phyloP scores from a whole-genome alignment of 1,140 invertebrate genomes.

The Mycetomoellerius zeteki region DNA sequence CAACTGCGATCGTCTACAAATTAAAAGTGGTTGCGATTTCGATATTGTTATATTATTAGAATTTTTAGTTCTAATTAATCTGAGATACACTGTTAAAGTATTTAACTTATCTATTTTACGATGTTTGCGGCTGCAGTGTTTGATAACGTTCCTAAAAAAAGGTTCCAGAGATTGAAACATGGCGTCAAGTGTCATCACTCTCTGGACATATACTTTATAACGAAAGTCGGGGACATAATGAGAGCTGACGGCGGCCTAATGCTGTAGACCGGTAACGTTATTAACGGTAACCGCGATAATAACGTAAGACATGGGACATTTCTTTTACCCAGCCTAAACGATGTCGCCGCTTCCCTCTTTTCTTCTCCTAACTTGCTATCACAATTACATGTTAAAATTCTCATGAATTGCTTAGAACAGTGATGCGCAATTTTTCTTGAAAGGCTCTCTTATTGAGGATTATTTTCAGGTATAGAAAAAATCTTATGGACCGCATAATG shows the following conservation, averaged over 20 bases:
- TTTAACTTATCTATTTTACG: background rate
- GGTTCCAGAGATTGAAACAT: background rate
- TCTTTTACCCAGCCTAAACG: constrained; percentile 15
- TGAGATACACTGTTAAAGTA: background rate
- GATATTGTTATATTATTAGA: background rate
- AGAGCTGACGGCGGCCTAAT: background rate
- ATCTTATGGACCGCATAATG: too few species aligned
- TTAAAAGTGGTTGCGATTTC: background rate
- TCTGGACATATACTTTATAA: constrained; percentile 15
- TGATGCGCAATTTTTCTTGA: too few species aligned
- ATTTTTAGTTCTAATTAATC: background rate
- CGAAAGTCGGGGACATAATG: background rate
- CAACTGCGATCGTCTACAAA: background rate
- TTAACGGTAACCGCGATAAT: constrained; percentile 45
- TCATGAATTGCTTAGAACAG: constrained; percentile 11
- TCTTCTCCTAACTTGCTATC: background rate
- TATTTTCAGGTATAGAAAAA: too few species aligned
- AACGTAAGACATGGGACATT: constrained; percentile 26
- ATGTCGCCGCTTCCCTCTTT: background rate
- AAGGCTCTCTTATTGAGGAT: too few species aligned
- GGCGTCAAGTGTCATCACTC: background rate
- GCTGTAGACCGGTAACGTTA: constrained; percentile 27
- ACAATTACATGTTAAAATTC: background rate
- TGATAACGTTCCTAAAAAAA: background rate
- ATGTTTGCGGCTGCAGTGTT: background rate